A percentile compares a stretch with the other conserved stretches of the same genome.
Evolutionary conservation across 1,140 invertebrate species (phyloP).

Genomic region (Diorhabda elongata): DNA sequence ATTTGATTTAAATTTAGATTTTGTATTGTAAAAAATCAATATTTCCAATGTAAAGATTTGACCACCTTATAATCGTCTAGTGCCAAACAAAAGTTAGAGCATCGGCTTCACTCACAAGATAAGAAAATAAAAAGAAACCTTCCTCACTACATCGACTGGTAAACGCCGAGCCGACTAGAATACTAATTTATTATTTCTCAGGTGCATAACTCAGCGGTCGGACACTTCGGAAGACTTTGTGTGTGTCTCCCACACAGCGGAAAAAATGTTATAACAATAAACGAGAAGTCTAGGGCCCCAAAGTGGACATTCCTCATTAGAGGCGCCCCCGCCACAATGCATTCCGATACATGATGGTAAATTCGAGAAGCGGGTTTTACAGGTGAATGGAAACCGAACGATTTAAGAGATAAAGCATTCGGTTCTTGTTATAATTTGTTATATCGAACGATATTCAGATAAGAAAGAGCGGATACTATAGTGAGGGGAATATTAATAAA

Average conservation of each 20-base stretch:
- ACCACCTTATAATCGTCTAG: conserved; percentile 9
- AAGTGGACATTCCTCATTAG: conserved; percentile 25
- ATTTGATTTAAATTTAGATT: too few species aligned
- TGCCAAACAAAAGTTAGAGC: neutral
- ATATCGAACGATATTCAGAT: too few species aligned
- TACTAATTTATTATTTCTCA: conserved; percentile 28
- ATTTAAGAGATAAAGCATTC: too few species aligned
- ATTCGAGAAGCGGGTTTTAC: neutral
- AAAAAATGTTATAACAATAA: conserved; percentile 28
- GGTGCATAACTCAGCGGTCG: conserved; percentile 27
- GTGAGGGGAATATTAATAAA: too few species aligned
- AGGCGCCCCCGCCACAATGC: conserved; percentile 25
- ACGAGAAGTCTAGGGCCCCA: conserved; percentile 5
- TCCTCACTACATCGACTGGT: conserved; percentile 28
- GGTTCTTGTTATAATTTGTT: too few species aligned
- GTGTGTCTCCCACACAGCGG: conserved; percentile 25
- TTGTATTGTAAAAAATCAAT: neutral
- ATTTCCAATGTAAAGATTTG: neutral
- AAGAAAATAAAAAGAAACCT: conserved; percentile 21
- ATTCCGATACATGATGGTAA: neutral
- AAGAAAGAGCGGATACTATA: too few species aligned
- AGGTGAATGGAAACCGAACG: neutral
- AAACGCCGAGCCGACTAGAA: conserved; percentile 28
- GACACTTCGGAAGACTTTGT: conserved; percentile 23
- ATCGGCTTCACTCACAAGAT: neutral